Evolutionary conservation across 2,888 invertebrate genomes (phyloP), one percentile per base, ranked within the genome.

Genomic region (Leptinotarsa rubiginosa): DNA sequence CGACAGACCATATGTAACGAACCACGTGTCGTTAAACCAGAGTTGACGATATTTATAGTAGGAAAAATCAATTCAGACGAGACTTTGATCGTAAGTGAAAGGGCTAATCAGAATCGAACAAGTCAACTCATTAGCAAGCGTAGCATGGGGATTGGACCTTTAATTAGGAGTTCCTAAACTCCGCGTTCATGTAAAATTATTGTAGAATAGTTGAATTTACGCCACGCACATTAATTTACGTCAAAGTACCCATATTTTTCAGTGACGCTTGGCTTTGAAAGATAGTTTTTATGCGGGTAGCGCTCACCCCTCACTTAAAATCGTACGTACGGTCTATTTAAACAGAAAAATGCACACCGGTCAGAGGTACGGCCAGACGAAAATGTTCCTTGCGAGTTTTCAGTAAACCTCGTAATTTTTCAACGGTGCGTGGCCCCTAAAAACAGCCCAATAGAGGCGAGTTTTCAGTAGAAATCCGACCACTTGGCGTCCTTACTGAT

Each of bases 161-260:
- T 79, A 77, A 79, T 79, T 76, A 76, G 75, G 68, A 67, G 69
- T 73, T 75, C 72, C 81, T 76, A 77, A 79, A 76, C 77, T 76
- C 73, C 56, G 66, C 77, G 75, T 74, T 74, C 74, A 74, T 76
- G 75, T 74, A 76, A 87, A 87, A 87, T 87, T 86, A 87, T 87
- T 85, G 87, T 84, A 81, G 86, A 87, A 88, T 87, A 88, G 87
- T 88, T 87, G 87, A 87, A 88, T 87, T 87, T 87, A 86, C 87
- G 86, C 83, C 84, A 87, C 87, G 87, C 87, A 87, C 88, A 88
- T 88, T 87, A 88, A 88, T 88, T 87, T 86, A 87, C 87, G 87
- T 88, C 88, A 88, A 88, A 87, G 87, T 85, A 87, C 87, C 87
- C 87, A 87, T 87, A 87, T 88, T 88, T 88, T 87, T 87, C 87